Evolutionary conservation across 2,888 invertebrate genomes (phyloP).

Genomic region (Diadegma fenestrale): DNA sequence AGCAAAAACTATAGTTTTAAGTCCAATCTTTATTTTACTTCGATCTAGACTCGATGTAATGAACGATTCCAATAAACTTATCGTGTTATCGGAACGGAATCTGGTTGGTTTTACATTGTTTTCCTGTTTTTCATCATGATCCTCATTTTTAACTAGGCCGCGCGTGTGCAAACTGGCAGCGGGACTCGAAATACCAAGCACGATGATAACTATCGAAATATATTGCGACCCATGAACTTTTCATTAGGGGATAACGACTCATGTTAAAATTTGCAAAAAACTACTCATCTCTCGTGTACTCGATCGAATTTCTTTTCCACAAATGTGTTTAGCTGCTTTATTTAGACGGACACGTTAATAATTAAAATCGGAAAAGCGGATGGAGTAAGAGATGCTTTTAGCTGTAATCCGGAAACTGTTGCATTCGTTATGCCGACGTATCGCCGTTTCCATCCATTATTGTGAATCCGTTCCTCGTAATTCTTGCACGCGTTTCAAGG

Average conservation of each 20-base stretch:
- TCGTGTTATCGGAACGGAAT: not conserved
- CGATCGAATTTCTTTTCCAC: not conserved
- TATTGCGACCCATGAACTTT: no score
- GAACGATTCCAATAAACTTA: constrained; percentile 6
- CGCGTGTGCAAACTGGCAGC: no score
- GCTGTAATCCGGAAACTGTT: not conserved
- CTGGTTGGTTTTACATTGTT: constrained; percentile 14
- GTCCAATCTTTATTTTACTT: not conserved
- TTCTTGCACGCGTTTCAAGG: constrained; percentile 7
- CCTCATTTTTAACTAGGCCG: no score
- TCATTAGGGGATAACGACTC: no score
- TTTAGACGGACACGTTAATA: not conserved
- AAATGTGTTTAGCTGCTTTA: not conserved
- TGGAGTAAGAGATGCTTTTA: no score
- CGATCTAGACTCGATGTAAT: not conserved
- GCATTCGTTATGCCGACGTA: not conserved
- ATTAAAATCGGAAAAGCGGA: no score
- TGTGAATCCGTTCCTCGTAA: not conserved
- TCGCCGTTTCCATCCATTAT: not conserved
- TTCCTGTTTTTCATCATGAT: not conserved
- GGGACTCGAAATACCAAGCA: no score
- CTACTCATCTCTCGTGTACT: not conserved
- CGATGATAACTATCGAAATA: no score
- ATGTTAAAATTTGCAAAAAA: no score
- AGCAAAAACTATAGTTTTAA: not conserved